Evolutionary conservation across 2,888 invertebrate species (phyloP).

Genomic region (Oligia strigilis): DNA sequence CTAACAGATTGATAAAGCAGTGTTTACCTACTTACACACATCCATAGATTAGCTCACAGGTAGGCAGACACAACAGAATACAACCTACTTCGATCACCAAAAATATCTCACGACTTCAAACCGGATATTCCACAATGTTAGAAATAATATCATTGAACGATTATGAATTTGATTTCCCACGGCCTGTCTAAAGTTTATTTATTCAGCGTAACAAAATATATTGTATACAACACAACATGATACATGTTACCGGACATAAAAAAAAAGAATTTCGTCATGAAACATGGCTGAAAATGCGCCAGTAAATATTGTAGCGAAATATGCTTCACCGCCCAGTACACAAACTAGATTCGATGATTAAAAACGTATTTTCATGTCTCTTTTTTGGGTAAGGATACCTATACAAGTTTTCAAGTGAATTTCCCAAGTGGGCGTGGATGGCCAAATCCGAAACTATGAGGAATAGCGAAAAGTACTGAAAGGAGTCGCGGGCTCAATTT

Average conservation of each 20-base stretch:
- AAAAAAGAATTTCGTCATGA: slow-evolving; percentile 43
- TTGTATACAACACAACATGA: slow-evolving; percentile 37
- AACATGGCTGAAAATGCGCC: slow-evolving; percentile 52
- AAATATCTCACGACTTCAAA: not conserved
- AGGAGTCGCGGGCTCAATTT: too few species aligned
- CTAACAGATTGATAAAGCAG: not conserved
- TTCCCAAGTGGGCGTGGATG: too few species aligned
- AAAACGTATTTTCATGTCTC: slow-evolving; percentile 9
- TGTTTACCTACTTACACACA: not conserved
- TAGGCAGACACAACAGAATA: not conserved
- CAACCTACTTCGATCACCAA: not conserved
- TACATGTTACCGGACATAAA: slow-evolving; percentile 47
- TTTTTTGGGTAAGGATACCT: not conserved
- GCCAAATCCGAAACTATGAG: too few species aligned
- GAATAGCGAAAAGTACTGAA: too few species aligned
- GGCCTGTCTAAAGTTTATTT: slow-evolving; percentile 32
- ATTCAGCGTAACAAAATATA: slow-evolving; percentile 39
- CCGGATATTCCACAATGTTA: not conserved
- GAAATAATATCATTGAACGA: slow-evolving; percentile 16
- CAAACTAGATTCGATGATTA: slow-evolving; percentile 30
- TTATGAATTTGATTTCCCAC: slow-evolving; percentile 23
- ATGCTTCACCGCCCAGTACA: slow-evolving; percentile 2
- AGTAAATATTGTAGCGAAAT: slow-evolving; percentile 37
- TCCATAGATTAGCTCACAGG: not conserved
- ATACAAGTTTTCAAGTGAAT: not conserved